phyloP scores from a whole-genome alignment of 2,888 invertebrate species.

The Ditula angustiorana region DNA sequence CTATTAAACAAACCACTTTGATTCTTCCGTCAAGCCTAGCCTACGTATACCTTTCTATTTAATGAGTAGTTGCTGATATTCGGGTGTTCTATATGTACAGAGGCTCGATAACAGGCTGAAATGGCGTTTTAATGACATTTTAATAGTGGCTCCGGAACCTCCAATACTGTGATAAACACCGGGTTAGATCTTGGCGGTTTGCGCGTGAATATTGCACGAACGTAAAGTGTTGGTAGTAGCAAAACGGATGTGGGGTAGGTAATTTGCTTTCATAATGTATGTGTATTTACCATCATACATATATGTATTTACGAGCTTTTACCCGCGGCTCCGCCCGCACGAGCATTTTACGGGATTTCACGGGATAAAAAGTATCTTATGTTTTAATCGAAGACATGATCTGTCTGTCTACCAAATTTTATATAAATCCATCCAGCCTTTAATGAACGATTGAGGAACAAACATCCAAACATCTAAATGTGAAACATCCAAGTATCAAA shows the following conservation, averaged over 20 bases:
- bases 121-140: constrained; percentile 65
- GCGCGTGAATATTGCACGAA: constrained; percentile 10
- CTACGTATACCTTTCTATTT: constrained; percentile 31
- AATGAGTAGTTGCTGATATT: constrained; percentile 34
- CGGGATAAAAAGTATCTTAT: too few species aligned
- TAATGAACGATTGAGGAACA: too few species aligned
- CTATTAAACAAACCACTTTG: background rate
- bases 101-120: constrained; percentile 58
- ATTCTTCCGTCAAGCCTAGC: background rate
- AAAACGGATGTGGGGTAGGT: background rate
- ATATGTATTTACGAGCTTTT: too few species aligned
- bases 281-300: too few species aligned
- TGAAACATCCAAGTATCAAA: too few species aligned
- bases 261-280: background rate
- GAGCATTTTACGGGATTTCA: too few species aligned
- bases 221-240: background rate
- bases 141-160: constrained; percentile 62
- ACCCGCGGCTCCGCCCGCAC: too few species aligned
- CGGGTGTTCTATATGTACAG: constrained; percentile 43
- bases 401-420: too few species aligned
- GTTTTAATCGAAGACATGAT: too few species aligned
- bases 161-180: constrained; percentile 51
- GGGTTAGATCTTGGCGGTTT: constrained; percentile 26
- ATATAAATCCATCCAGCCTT: too few species aligned
- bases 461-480: too few species aligned